Base-by-base conservation (phyloP, 2,113 vertebrate species). In the Heptranchias perlo region DNA sequence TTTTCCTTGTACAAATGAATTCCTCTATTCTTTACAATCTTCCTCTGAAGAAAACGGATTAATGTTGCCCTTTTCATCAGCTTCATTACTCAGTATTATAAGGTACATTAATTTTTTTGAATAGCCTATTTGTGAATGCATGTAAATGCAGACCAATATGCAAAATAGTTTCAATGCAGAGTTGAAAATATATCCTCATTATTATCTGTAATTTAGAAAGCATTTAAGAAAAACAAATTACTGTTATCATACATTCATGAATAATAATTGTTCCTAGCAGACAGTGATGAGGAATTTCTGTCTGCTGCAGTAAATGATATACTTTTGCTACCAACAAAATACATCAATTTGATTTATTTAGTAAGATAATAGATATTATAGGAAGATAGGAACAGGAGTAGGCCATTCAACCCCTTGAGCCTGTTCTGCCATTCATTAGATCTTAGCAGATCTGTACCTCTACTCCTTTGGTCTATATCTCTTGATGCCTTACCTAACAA, bases 171-270 rank as follows among this genome's bases (percentile, higher is more conserved):
- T 23, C 35, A 93, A 64, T n/a, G 58, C 58, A 39, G 61, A 73
- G 23, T 52, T 58, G 58, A 94, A 69, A 92, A 76, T 35, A 67
- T 62, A 93, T 76, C 54, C 11, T 64, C 25, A 73, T 14, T 62
- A 54, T 62, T 62, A n/a, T 96, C n/a, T 39, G 54, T 31, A 96
- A 96, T 58, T 61, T 86, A 61, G 96, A 69, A 92, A 61, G 49
- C 73, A 67, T 84, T 96, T 61, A 76, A 96, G 96, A 96, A 82
- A 35, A 92, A 62, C 89, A n/a, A n/a, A 39, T 86, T 58, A 35
- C 35, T 76, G 16, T 31, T 64, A 96, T 64, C 73, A 58, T 89
- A 86, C 28, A 65, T 58, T 49, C 76, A 62, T 96, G 54, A 44
- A 62, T 96, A 64, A 65, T 87, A n/a, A 86, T 23, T 28, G 10